These are phyloP conservation scores for Xanthia togata DNA, from an alignment of 2,888 invertebrate species.

Conservation along the genomic window DNA sequence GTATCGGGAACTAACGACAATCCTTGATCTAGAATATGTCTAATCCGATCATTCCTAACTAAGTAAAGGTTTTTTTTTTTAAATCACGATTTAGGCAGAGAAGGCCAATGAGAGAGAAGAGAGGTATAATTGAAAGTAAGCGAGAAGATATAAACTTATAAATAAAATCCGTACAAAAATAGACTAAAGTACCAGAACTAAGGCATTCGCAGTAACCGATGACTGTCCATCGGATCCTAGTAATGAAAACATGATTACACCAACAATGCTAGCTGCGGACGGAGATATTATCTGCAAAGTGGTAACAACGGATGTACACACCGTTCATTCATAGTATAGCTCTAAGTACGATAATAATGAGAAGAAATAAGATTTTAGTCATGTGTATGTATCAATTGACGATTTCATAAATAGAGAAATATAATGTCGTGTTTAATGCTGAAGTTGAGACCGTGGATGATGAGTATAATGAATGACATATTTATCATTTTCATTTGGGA, in stretches of 20 bases:
- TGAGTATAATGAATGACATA: background rate
- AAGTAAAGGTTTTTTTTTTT: background rate
- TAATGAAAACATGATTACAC: slow-evolving; percentile 64
- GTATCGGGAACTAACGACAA: slow-evolving; percentile 13
- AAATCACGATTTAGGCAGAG: background rate
- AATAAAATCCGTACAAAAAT: slow-evolving; percentile 22
- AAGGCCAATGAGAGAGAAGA: background rate
- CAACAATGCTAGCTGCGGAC: slow-evolving; percentile 61
- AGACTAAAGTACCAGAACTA: slow-evolving; percentile 29
- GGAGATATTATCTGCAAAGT: slow-evolving; percentile 59
- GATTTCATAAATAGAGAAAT: background rate
- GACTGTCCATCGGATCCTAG: slow-evolving; percentile 43
- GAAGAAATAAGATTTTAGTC: slow-evolving; percentile 24
- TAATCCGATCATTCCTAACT: background rate
- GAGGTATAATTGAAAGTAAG: slow-evolving; percentile 17
- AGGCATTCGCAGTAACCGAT: slow-evolving; percentile 46
- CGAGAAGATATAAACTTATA: slow-evolving; percentile 18
- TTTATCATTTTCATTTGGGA: background rate
- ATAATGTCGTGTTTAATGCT: background rate
- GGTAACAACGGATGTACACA: slow-evolving; percentile 63
- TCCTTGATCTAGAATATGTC: slow-evolving; percentile 22
- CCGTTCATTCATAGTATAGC: slow-evolving; percentile 64
- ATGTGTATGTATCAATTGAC: background rate
- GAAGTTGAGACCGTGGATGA: background rate
- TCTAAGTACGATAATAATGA: slow-evolving; percentile 36